Evolutionary conservation across 2,113 vertebrate genomes (phyloP).

Genomic region (Nycticryphes semicollaris): DNA sequence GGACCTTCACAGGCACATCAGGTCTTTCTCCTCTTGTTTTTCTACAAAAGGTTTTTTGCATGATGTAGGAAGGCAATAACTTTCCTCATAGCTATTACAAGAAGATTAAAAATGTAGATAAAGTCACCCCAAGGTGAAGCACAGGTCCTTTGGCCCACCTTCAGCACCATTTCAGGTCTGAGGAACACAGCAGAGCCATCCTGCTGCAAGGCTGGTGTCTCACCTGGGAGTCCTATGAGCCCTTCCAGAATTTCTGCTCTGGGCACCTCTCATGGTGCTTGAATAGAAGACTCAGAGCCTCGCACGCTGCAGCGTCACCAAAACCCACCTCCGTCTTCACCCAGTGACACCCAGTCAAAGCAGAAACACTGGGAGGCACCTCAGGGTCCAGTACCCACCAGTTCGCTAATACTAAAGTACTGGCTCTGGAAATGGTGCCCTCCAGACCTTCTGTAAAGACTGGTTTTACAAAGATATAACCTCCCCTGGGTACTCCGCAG

Average conservation of each 20-base stretch:
- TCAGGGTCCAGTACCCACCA: background rate
- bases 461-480: background rate
- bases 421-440: background rate
- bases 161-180: background rate
- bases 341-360: background rate
- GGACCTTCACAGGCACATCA: background rate
- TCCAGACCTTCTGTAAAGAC: background rate
- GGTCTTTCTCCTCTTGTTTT: background rate
- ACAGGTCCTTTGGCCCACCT: background rate
- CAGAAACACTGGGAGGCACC: background rate
- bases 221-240: accelerated
- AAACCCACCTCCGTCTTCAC: background rate
- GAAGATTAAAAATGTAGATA: background rate
- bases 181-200: background rate
- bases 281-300: background rate
- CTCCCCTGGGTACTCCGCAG: accelerated
- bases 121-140: background rate
- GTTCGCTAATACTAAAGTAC: background rate
- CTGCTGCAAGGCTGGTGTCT: background rate
- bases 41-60: background rate
- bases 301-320: accelerated
- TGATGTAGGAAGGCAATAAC: background rate
- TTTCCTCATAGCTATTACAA: background rate
- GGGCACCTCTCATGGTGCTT: background rate
- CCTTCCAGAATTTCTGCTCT: background rate